Evolutionary conservation across 2,888 invertebrate species (phyloP).

Genomic region (Nycteola revayana): DNA sequence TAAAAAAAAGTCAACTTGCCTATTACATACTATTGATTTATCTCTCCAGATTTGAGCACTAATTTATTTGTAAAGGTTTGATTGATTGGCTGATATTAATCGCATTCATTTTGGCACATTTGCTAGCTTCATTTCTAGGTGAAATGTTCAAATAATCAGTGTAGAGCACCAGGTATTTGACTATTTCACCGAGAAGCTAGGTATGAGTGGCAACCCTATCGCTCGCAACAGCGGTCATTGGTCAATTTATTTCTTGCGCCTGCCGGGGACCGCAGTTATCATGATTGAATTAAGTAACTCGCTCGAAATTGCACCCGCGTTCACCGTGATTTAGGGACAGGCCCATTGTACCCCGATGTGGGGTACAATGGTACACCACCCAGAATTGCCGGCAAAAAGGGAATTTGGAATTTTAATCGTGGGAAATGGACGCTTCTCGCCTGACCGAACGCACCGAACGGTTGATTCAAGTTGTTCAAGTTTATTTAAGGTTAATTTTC

Average conservation of each 20-base stretch:
- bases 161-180: no score
- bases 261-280: conserved; percentile 72
- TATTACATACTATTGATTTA: no score
- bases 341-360: conserved; percentile 20
- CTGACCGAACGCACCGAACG: conserved; percentile 48
- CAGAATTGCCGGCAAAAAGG: conserved; percentile 57
- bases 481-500: conserved; percentile 75
- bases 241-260: conserved; percentile 78
- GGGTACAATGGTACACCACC: conserved; percentile 25
- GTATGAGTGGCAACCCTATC: conserved; percentile 47
- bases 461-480: conserved; percentile 38
- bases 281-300: conserved; percentile 78
- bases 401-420: conserved; percentile 67
- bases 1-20: no score
- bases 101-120: no score
- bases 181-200: no score
- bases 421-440: conserved; percentile 31
- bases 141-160: no score
- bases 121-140: no score
- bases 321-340: conserved; percentile 59
- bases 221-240: conserved; percentile 63
- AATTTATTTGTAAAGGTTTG: no score
- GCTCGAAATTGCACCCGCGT: conserved; percentile 51
- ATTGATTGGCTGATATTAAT: no score
- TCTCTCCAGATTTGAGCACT: no score